Conservation (phyloP, 2,888 invertebrate species). For the Stenurella melanura region DNA sequence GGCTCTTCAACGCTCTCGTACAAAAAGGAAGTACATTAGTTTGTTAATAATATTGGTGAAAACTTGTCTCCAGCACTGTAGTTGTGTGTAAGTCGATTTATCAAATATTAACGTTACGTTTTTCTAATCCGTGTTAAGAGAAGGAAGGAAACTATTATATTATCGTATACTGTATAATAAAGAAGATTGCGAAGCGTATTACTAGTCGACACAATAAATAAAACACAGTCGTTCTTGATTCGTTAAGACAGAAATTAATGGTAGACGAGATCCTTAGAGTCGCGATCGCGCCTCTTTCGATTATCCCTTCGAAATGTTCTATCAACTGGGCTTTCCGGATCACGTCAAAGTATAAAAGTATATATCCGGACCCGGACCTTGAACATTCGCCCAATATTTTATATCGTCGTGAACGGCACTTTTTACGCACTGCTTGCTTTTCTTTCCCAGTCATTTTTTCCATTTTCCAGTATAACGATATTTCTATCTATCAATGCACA, state of each 20-base stretch:
- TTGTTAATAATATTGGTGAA: too few species aligned
- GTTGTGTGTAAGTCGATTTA: too few species aligned
- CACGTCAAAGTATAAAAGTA: constrained; percentile 51
- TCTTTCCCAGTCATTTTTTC: constrained; percentile 15
- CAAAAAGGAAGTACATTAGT: too few species aligned
- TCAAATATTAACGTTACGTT: background rate
- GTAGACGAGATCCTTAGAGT: constrained; percentile 35
- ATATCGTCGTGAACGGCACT: constrained; percentile 5
- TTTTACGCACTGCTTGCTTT: constrained; percentile 29
- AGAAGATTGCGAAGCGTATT: constrained; percentile 31
- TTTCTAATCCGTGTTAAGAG: background rate
- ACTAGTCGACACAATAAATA: constrained; percentile 39
- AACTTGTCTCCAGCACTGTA: too few species aligned
- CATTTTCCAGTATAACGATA: background rate
- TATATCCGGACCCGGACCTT: constrained; percentile 42
- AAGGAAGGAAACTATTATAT: background rate
- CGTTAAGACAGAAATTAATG: constrained; percentile 51
- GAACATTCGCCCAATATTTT: constrained; percentile 32
- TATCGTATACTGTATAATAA: background rate
- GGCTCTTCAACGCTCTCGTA: too few species aligned
- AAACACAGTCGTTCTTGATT: constrained; percentile 38
- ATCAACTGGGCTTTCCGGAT: constrained; percentile 53
- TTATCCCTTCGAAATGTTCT: constrained; percentile 53
- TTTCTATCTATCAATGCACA: constrained; percentile 29
- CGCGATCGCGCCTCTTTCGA: constrained; percentile 52